phyloP scores from a whole-genome alignment of 2,888 invertebrate species.

The Platycnemis pennipes region DNA sequence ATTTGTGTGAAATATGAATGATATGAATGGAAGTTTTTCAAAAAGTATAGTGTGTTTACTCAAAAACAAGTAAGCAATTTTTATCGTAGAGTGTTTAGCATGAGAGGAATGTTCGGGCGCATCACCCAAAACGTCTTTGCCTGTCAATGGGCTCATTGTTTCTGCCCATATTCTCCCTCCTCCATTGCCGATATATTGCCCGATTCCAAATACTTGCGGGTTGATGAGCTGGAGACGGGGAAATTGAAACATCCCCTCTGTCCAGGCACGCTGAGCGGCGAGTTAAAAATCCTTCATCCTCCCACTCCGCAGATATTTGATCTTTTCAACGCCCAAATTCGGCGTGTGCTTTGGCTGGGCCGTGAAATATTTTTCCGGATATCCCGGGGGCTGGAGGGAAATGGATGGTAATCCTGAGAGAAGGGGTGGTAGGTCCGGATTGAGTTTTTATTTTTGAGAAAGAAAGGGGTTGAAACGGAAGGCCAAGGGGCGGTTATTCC shows the following conservation, averaged over 20 bases:
- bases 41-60: too few relatives aligned
- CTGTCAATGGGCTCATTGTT: neutral
- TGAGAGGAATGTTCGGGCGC: too few relatives aligned
- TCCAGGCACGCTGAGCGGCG: neutral
- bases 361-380: neutral
- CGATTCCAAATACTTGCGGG: neutral
- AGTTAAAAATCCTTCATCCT: neutral
- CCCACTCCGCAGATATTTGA: conserved; percentile 6
- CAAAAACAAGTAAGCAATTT: too few relatives aligned
- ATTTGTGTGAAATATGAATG: too few relatives aligned
- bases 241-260: neutral
- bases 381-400: neutral
- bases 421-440: neutral
- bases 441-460: neutral
- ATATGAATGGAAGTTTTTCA: too few relatives aligned
- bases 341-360: neutral
- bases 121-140: neutral
- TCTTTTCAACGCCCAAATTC: neutral
- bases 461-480: neutral
- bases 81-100: too few relatives aligned
- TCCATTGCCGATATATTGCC: neutral
- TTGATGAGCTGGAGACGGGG: neutral
- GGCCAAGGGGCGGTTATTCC: neutral
- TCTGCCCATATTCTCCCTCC: neutral
- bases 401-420: neutral